Base-by-base conservation (phyloP, 1,140 invertebrate genomes). In the Papilio aristodemus region DNA sequence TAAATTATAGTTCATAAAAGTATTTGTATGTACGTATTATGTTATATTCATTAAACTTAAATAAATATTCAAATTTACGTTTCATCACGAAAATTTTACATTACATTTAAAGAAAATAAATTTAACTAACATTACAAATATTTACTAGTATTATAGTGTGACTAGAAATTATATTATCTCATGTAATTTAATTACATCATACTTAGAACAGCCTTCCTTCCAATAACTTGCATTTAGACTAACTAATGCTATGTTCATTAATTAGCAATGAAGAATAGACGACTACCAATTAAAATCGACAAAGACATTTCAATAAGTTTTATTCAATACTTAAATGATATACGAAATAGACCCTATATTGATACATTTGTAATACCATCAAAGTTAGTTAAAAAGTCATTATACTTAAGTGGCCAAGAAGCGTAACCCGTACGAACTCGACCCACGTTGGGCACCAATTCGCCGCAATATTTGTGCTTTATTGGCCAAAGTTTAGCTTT, bases 301-400 rank as follows among this genome's bases (percentile, higher is more conserved):
- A 32, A 32, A 41, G n/a, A 8, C 8, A 41, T 14, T 41, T 8
- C 3, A 41, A 50, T 17, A 50, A 50, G 7, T 50, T 22, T 57
- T 57, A 22, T 4, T 4, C 10, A 22, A 27, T 39, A 11, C 37
- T 82, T 76, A 73, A 84, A 85, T 84, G 82, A 74, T 79, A 84
- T 83, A 80, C 80, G 70, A 83, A 83, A 87, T 85, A 77, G 81
- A 71, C 84, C n/a, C n/a, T n/a, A n/a, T n/a, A n/a, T n/a, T n/a
- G n/a, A n/a, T n/a, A n/a, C n/a, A 71, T 80, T 85, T 79, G 84
- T 80, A 84, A 86, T 76, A 72, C 66, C 71, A 68, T 64, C 74
- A 84, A 84, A 87, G 85, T 86, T 86, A 87, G 87, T 90, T 85
- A 87, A 86, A 87, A 85, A 83, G 77, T 85, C 80, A 90, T 87